Evolutionary conservation across 1,140 invertebrate species (phyloP).

Genomic region (Bradynema listronoti): DNA sequence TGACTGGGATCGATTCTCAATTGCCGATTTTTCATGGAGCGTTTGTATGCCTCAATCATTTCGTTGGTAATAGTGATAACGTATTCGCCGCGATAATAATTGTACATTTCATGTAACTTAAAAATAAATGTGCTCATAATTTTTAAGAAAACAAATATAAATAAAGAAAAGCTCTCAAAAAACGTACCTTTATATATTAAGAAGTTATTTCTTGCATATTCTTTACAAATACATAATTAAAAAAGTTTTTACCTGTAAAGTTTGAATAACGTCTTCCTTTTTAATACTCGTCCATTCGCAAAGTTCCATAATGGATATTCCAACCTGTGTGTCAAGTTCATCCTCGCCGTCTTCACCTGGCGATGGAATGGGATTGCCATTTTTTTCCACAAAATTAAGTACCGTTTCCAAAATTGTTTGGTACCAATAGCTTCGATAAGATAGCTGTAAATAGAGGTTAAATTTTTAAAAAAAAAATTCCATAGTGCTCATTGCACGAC

Average conservation of each 20-base stretch:
- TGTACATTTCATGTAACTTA: slow-evolving; percentile 76
- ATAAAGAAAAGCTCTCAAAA: too few relatives aligned
- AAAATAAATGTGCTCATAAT: slow-evolving; percentile 6
- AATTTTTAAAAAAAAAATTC: background rate
- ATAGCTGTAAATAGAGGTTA: slow-evolving; percentile 64
- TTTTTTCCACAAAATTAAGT: slow-evolving; percentile 20
- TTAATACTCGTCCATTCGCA: slow-evolving; percentile 71
- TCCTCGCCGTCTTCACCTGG: slow-evolving; percentile 34
- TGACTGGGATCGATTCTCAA: slow-evolving; percentile 70
- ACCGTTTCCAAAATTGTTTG: slow-evolving; percentile 77
- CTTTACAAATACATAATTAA: background rate
- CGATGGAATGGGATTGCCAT: slow-evolving; percentile 23
- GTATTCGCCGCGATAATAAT: slow-evolving; percentile 98
- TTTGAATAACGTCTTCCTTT: slow-evolving; percentile 97
- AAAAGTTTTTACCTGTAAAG: slow-evolving; percentile 70
- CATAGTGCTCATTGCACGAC: slow-evolving; percentile 46
- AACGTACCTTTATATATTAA: too few relatives aligned
- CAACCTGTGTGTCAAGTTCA: slow-evolving; percentile 31
- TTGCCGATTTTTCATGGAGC: slow-evolving; percentile 66
- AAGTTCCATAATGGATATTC: slow-evolving; percentile 33
- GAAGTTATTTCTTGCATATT: too few relatives aligned
- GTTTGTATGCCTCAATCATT: slow-evolving; percentile 72
- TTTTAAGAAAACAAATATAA: too few relatives aligned
- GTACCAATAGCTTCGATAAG: slow-evolving; percentile 88
- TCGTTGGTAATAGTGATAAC: slow-evolving; percentile 89